Percentiles rank a stretch among this genome's conserved stretches.
Evolutionary conservation across 2,888 invertebrate species (phyloP).

Genomic region (Flabesymbios commensalis): DNA sequence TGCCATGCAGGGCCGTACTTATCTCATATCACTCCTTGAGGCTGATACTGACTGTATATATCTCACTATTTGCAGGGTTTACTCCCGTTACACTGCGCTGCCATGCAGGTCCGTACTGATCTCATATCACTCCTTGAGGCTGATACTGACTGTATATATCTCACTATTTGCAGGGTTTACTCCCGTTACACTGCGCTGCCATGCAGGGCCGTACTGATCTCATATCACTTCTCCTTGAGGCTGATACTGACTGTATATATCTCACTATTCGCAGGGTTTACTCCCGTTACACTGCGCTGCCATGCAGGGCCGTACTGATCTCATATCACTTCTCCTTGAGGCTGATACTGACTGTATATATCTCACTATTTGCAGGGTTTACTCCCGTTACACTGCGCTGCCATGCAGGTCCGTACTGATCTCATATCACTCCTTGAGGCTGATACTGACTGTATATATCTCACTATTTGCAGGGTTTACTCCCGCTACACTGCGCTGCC

Average conservation of each 20-base stretch:
- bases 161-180: slow-evolving; percentile 49
- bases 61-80: slow-evolving; percentile 51
- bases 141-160: too few relatives aligned
- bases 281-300: slow-evolving; percentile 59
- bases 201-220: slow-evolving; percentile 59
- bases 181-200: slow-evolving; percentile 58
- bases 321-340: slow-evolving; percentile 46
- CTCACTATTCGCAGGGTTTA: too few relatives aligned
- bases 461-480: slow-evolving; percentile 49
- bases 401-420: slow-evolving; percentile 58
- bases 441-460: too few relatives aligned
- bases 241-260: too few relatives aligned
- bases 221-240: slow-evolving; percentile 45
- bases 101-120: slow-evolving; percentile 58
- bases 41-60: too few relatives aligned
- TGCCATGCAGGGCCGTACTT: slow-evolving; percentile 60
- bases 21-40: too few relatives aligned
- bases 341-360: too few relatives aligned
- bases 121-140: slow-evolving; percentile 46
- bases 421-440: slow-evolving; percentile 46
- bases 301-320: slow-evolving; percentile 58
- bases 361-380: slow-evolving; percentile 51
- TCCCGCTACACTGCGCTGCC: slow-evolving; percentile 58
- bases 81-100: slow-evolving; percentile 58
- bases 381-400: slow-evolving; percentile 58